Conservation (phyloP, 2,113 vertebrate species). For the Felis chaus region DNA sequence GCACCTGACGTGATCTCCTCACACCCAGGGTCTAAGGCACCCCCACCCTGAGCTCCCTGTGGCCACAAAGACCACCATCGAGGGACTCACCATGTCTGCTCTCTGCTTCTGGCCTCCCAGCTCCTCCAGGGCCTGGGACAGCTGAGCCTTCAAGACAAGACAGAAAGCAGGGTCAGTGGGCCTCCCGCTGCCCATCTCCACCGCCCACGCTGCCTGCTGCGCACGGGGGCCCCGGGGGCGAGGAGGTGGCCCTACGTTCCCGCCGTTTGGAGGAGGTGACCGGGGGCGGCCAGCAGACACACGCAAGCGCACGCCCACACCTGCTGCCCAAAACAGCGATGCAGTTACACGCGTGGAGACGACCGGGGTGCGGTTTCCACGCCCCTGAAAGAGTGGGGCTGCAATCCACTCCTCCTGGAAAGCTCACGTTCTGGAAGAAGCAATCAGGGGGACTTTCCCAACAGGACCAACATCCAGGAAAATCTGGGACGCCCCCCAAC, state of each 20-base stretch:
- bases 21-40: not conserved
- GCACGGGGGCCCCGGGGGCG: not conserved
- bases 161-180: not conserved
- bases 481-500: not conserved
- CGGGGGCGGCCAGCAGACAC: accelerated
- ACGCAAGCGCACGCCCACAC: not conserved
- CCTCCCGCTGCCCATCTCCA: not conserved
- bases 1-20: not conserved
- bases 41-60: not conserved
- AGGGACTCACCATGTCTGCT: slow-evolving; percentile 90
- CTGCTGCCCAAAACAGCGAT: accelerated
- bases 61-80: no score
- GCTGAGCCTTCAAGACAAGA: slow-evolving; percentile 87
- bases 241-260: not conserved
- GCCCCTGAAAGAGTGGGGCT: not conserved
- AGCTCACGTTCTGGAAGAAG: not conserved
- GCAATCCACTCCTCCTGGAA: not conserved
- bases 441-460: not conserved
- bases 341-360: accelerated
- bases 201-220: accelerated
- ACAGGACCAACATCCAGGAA: not conserved
- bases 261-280: no score
- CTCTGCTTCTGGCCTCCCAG: slow-evolving; percentile 90
- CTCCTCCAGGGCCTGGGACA: slow-evolving; percentile 93
- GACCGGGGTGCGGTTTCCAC: not conserved